Evolutionary conservation across 2,797 vertebrate species (phyloP), one percentile per base, ranked within the genome.

Genomic region (Rhabdomys pumilio): DNA sequence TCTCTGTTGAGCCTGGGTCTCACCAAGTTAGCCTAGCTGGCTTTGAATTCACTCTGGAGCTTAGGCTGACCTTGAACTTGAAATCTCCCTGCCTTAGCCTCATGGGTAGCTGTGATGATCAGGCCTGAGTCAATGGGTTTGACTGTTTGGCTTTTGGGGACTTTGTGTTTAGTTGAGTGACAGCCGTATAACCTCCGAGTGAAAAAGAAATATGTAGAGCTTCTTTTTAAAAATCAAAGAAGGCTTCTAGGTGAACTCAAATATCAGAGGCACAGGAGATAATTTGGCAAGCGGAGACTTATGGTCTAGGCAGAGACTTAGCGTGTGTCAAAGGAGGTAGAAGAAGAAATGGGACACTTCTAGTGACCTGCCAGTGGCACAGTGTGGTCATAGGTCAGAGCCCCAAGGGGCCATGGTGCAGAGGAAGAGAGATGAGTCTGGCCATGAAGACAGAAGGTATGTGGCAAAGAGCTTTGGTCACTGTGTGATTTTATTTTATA

Each of bases 61-160:
- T 9, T 55, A 31, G 26, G 15, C 38, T 63, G 59, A 63, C 8
- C 38, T 44, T 65, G 80, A 84, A 44, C 82, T 84, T 75, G 69
- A 88, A 73, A 19, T 41, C 13, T 55, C n/a, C 8, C 24, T 73
- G 34, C 19, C 12, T 69, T 34, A 86, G 20, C 17, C 38, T 75
- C 11, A 6, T 31, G 15, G 55, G 38, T 44, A 59, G 72, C 69
- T 75, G 53, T 14, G 53, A 9, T 61, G 5, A 44, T 38, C 50
- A 59, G n/a, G 3, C 15, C 5, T 59, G 24, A 13, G 31, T 6
- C 29, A 34, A 3, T 44, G 41, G 15, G 26, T 61, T 41, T 75
- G 26, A 75, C 17, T 31, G 9, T 84, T 85, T 94, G 50, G 63
- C 55, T 93, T 88, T 83, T 53, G n/a, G 89, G 57, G 61, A 41